These are phyloP conservation scores for Spermophilus dauricus DNA, from an alignment of 2,113 vertebrate genomes.

Conservation along the genomic window DNA sequence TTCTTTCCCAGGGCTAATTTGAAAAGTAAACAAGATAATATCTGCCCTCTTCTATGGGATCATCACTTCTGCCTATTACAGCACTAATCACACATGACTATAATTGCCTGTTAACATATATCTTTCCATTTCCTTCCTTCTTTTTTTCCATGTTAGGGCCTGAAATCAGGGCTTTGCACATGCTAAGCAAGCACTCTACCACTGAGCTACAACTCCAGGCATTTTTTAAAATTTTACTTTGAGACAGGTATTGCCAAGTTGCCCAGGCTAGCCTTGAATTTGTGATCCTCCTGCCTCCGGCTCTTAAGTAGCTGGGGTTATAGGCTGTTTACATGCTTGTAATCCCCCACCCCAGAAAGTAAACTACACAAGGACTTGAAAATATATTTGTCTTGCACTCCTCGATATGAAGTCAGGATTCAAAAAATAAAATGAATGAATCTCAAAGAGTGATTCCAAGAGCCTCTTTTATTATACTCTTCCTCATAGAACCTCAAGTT, in stretches of 20 bases:
- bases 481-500: background rate
- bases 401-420: constrained; percentile 21
- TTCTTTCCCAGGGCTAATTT: background rate
- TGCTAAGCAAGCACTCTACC: too few relatives aligned
- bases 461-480: background rate
- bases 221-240: too few relatives aligned
- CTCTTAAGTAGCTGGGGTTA: too few relatives aligned
- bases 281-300: too few relatives aligned
- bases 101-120: background rate
- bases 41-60: background rate
- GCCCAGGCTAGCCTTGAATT: too few relatives aligned
- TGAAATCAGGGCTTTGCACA: too few relatives aligned
- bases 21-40: constrained; percentile 12
- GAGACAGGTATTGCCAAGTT: too few relatives aligned
- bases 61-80: background rate
- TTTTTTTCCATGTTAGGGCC: too few relatives aligned
- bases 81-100: background rate
- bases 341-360: background rate
- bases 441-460: constrained; percentile 6
- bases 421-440: background rate
- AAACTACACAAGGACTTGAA: background rate
- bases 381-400: background rate
- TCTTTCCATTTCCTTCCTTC: too few relatives aligned
- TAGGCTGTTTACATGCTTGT: background rate
- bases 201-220: too few relatives aligned